Conservation (phyloP, 2,888 invertebrate genomes). For the Tachystola acroxantha region DNA sequence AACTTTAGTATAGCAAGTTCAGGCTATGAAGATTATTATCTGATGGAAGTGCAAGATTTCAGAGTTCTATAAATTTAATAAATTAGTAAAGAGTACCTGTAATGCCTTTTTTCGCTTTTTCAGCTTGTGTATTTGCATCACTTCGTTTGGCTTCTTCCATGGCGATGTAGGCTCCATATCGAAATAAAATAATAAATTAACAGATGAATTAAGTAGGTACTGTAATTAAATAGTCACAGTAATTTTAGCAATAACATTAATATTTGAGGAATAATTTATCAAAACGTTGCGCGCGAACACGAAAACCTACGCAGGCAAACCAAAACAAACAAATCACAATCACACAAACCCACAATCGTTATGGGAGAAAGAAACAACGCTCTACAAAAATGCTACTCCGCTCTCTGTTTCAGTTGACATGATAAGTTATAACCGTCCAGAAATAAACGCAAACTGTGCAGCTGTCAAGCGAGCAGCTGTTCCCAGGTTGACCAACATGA, state of each 20-base stretch:
- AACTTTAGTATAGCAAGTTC: no score
- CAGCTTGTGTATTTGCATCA: conserved; percentile 86
- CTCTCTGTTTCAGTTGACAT: background rate
- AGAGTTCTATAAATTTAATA: no score
- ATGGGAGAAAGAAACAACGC: background rate
- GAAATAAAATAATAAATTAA: background rate
- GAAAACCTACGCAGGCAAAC: no score
- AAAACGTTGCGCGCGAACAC: no score
- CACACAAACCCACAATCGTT: background rate
- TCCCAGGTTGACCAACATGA: no score
- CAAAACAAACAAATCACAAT: no score
- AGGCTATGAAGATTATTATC: no score
- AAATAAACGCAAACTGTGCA: background rate
- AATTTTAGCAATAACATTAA: no score
- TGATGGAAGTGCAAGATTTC: no score
- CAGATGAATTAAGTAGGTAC: background rate
- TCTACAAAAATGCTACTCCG: background rate
- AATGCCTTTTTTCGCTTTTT: conserved; percentile 88
- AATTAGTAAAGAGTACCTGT: no score
- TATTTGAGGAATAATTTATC: no score
- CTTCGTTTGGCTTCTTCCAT: conserved; percentile 81
- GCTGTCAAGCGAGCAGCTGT: background rate
- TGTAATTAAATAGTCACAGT: background rate
- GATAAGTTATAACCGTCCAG: background rate
- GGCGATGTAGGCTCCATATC: conserved; percentile 67